Evolutionary conservation across 2,888 invertebrate genomes (phyloP), one percentile per base, ranked within the genome.

Genomic region (Ornithoptera priamus): DNA sequence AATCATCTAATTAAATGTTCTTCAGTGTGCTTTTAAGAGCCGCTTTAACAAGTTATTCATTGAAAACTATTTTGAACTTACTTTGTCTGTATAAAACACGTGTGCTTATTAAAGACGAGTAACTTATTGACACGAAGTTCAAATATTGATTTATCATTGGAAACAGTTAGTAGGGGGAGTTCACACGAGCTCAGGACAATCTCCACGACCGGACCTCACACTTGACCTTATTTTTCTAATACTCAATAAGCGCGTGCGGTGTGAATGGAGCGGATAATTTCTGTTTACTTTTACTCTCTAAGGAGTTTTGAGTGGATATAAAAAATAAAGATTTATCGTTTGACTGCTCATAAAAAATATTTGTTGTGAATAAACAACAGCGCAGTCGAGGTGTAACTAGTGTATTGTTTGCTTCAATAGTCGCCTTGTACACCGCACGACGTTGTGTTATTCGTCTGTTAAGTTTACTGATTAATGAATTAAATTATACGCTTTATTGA

Each of bases 181-280:
- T 73, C 73, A 73, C 72, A 73, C 67, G 71, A 67, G 68, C 39
- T 61, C 72, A 69, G 68, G 72, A 73, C 71, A 69, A 69, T 70
- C 53, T 53, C 56, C 56, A 60, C 58, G 67, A 53, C 65, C 67
- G 64, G 50, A 67, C 71, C 59, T 68, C 64, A 65, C 65, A 66
- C 77, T 77, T 76, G 78, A 78, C 78, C 78, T 72, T 75, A 75
- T 78, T 81, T 74, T 71, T 68, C 68, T 74, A 74, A 76, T 78
- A 80, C 80, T 76, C 79, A 75, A 75, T 78, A 81, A 83, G 86
- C 87, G 81, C 86, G 88, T 86, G 87, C 84, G 73, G 78, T 36
- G 68, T 90, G 88, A 92, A 92, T 91, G 86, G 87, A 73, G 80
- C 85, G 81, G 83, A 84, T 90, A 87, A 91, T 91, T 90, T 86